These are phyloP conservation scores for Pyrocephalus nanus DNA, from an alignment of 2,797 vertebrate species.

Conservation along the genomic window DNA sequence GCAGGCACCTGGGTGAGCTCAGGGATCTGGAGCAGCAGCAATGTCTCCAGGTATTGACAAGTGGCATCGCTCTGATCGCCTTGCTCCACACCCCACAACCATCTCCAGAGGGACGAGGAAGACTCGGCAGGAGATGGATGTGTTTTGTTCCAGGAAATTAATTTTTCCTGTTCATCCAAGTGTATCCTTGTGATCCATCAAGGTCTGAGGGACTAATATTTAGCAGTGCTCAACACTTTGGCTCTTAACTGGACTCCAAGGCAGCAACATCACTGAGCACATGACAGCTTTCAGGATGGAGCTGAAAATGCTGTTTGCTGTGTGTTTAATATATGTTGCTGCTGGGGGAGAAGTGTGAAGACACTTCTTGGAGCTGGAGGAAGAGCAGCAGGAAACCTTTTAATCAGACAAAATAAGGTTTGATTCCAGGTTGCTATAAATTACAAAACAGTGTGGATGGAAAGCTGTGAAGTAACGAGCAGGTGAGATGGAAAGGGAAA, in stretches of 20 bases:
- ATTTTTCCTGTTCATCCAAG: not conserved
- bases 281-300: not conserved
- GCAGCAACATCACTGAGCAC: not conserved
- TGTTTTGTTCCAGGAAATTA: constrained; percentile 22
- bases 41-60: fast-evolving
- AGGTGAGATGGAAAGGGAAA: not conserved
- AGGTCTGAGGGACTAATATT: not conserved
- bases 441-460: not conserved
- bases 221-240: not conserved
- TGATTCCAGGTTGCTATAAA: constrained; percentile 53
- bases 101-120: not conserved
- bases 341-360: not conserved
- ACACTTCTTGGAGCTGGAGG: constrained; percentile 27
- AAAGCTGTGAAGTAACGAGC: not conserved
- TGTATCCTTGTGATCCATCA: not conserved
- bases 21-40: not conserved
- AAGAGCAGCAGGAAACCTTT: constrained; percentile 45
- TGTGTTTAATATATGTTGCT: not conserved
- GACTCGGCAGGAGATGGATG: not conserved
- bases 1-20: not conserved
- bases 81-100: not conserved
- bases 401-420: constrained; percentile 30
- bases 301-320: not conserved
- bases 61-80: fast-evolving
- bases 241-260: not conserved